phyloP scores from a whole-genome alignment of 1,140 invertebrate genomes.

The Drosophila suzukii region DNA sequence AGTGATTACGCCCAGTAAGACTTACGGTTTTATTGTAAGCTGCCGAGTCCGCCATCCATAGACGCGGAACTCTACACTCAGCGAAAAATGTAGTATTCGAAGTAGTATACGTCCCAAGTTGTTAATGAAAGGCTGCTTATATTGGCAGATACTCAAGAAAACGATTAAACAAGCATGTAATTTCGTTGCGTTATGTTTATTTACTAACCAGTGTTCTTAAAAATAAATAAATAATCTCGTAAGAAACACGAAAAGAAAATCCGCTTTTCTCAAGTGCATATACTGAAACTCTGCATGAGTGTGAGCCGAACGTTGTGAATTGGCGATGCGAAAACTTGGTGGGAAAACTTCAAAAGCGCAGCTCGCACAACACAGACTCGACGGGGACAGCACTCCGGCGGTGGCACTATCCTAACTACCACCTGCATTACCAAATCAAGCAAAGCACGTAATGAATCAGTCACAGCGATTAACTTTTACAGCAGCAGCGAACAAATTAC shows the following conservation, averaged over 20 bases:
- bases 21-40: conserved; percentile 73
- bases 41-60: conserved; percentile 2
- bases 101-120: neutral
- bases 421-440: conserved; percentile 70
- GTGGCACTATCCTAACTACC: conserved; percentile 24
- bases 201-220: too few relatives aligned
- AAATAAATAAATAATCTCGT: too few relatives aligned
- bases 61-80: neutral
- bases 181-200: too few relatives aligned
- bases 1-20: conserved; percentile 79
- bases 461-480: conserved; percentile 75
- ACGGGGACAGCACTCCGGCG: conserved; percentile 2
- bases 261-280: conserved; percentile 14
- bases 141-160: too few relatives aligned
- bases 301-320: conserved; percentile 62
- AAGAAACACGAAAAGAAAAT: neutral
- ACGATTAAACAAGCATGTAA: too few relatives aligned
- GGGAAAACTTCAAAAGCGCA: conserved; percentile 62
- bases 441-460: conserved; percentile 74
- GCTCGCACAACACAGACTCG: conserved; percentile 26
- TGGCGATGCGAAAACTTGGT: conserved; percentile 58
- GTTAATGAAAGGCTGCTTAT: neutral
- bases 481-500: conserved; percentile 35
- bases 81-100: neutral
- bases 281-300: conserved; percentile 8